These are phyloP conservation scores for Dasysyrphus tricinctus DNA, from an alignment of 2,888 invertebrate species.

Conservation along the genomic window DNA sequence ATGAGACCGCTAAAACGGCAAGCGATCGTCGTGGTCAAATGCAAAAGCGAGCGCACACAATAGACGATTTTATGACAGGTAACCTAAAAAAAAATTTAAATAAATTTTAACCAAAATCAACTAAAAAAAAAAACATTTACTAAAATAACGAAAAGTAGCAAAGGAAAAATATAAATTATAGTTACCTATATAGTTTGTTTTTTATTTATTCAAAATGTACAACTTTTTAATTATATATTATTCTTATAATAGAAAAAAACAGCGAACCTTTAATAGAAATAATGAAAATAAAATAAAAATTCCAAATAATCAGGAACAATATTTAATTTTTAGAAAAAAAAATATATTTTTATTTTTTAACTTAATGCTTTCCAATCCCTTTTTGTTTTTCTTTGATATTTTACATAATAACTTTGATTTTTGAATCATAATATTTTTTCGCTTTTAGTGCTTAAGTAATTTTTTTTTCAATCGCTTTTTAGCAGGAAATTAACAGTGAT, in stretches of 20 bases:
- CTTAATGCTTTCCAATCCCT: background rate
- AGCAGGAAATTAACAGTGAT: slow-evolving; percentile 17
- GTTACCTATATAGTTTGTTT: slow-evolving; percentile 8
- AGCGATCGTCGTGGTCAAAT: slow-evolving; percentile 78
- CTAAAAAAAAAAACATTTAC: slow-evolving; percentile 39
- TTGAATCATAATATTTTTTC: slow-evolving; percentile 24
- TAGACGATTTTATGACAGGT: slow-evolving; percentile 80
- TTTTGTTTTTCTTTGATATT: slow-evolving; percentile 12
- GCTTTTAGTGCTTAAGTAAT: slow-evolving; percentile 50
- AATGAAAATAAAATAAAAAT: slow-evolving; percentile 36
- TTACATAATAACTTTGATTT: slow-evolving; percentile 3
- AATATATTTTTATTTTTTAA: background rate
- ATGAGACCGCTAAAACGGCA: slow-evolving; percentile 76
- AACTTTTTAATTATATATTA: slow-evolving; percentile 17
- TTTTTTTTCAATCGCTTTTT: slow-evolving; percentile 42
- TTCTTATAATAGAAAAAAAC: slow-evolving; percentile 34
- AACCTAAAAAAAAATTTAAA: slow-evolving; percentile 61
- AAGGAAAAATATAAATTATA: slow-evolving; percentile 38
- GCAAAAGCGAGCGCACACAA: slow-evolving; percentile 79
- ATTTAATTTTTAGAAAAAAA: slow-evolving; percentile 20
- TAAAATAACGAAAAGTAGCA: slow-evolving; percentile 53
- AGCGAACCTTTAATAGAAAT: background rate
- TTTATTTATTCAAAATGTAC: slow-evolving; percentile 17
- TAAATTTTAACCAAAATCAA: slow-evolving; percentile 23
- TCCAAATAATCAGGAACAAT: slow-evolving; percentile 65